Evolutionary conservation across 2,888 invertebrate genomes (phyloP).

Genomic region (Danaus chrysippus): DNA sequence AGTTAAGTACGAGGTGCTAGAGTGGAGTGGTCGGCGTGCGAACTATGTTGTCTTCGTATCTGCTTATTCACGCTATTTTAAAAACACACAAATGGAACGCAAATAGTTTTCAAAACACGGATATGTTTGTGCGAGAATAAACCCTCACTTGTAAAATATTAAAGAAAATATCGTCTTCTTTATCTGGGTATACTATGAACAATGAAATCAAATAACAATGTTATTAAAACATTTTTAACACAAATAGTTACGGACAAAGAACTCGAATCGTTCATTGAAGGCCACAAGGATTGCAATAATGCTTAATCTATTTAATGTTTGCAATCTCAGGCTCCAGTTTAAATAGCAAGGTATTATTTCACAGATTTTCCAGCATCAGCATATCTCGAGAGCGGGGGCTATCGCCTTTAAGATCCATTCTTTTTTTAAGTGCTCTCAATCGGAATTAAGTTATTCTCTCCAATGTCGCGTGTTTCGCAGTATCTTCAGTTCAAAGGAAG

Average conservation of each 20-base stretch:
- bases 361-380: slow-evolving; percentile 67
- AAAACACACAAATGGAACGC: slow-evolving; percentile 31
- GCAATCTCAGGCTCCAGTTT: slow-evolving; percentile 64
- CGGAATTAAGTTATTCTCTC: slow-evolving; percentile 58
- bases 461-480: slow-evolving; percentile 37
- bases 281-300: slow-evolving; percentile 63
- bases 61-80: slow-evolving; percentile 36
- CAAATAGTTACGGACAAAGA: slow-evolving; percentile 54
- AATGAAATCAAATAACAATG: slow-evolving; percentile 13
- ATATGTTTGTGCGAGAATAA: background rate
- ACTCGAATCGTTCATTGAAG: slow-evolving; percentile 73
- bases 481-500: slow-evolving; percentile 33
- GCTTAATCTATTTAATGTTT: slow-evolving; percentile 65
- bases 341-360: slow-evolving; percentile 64
- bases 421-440: slow-evolving; percentile 59
- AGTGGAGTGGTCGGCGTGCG: slow-evolving; percentile 54
- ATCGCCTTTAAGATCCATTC: slow-evolving; percentile 52
- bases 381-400: slow-evolving; percentile 46
- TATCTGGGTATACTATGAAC: too few species aligned
- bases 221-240: slow-evolving; percentile 19
- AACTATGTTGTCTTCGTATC: slow-evolving; percentile 45
- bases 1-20: slow-evolving; percentile 54
- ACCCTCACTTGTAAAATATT: too few species aligned
- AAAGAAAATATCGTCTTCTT: too few species aligned
- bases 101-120: background rate